These are phyloP conservation scores for Setophaga kirtlandii DNA, from an alignment of 2,113 vertebrate species.

Conservation along the genomic window DNA sequence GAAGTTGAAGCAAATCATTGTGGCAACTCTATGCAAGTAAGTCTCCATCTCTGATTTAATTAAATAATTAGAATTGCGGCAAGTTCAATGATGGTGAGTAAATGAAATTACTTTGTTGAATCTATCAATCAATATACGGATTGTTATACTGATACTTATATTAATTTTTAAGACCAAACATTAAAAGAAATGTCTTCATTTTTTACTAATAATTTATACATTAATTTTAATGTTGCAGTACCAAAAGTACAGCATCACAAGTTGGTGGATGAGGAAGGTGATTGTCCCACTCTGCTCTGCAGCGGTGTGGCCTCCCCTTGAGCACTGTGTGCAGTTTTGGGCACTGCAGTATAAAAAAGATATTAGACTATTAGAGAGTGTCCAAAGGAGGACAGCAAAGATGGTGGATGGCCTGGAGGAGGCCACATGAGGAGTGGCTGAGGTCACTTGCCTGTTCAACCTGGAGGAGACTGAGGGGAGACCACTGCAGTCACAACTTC, in stretches of 20 bases:
- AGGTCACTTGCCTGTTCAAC: neutral
- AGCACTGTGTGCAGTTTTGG: neutral
- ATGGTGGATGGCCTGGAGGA: neutral
- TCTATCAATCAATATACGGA: neutral
- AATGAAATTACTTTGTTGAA: neutral
- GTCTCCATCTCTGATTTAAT: neutral
- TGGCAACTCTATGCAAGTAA: neutral
- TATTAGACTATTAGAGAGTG: neutral
- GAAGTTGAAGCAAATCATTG: neutral
- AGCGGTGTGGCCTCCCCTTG: neutral
- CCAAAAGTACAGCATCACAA: neutral
- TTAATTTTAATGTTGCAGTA: neutral
- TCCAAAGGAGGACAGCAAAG: neutral
- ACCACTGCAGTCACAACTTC: neutral
- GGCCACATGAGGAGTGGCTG: neutral
- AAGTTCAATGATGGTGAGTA: neutral
- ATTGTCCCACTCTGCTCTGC: neutral
- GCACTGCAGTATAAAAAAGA: neutral
- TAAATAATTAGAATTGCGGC: neutral
- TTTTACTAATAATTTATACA: neutral
- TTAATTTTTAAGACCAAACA: neutral
- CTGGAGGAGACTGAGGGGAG: neutral
- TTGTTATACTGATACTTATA: neutral
- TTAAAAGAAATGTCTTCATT: neutral
- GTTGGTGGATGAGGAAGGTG: neutral